Evolutionary conservation across 2,113 vertebrate genomes (phyloP), one percentile per base, ranked within the genome.

Genomic region (Python bivittatus): DNA sequence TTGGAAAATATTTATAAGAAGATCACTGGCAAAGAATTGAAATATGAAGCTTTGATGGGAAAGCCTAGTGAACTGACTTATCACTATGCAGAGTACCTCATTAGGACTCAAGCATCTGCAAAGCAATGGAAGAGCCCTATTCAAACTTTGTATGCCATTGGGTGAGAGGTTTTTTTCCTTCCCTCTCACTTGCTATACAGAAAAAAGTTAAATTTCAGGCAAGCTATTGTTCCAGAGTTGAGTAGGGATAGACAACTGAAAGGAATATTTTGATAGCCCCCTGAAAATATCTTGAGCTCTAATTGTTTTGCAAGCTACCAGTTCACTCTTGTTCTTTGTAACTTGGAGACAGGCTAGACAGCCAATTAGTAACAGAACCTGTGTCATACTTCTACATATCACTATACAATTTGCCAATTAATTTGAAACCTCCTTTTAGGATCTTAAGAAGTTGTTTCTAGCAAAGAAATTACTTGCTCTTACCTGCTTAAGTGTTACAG

Each of bases 1-100:
- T 94, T 99, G 97, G 98, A 99, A 96, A 98, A 98, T 48, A 98
- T 98, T 92, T 99, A 98, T 97, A 98, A 98, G 97, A 99, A 98
- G 96, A 96, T 99, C 94, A 98, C 98, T 1, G 98, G 98, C 29
- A 97, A 90, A n/a, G 98, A 98, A 0, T 95, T 99, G 94, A 98
- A 98, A 94, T 99, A 99, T 0, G 97, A 98, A 89, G 97, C 95
- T 0, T 56, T 99, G 85, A 97, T 99, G 96, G 99, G 99, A 84
- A 99, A 99, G 56, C 99, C 98, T 33, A 98, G 98, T n/a, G 96
- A 98, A 91, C 88, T 99, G 89, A 99, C 98, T 0, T 99, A 99
- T 95, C 98, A 98, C 91, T 98, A 98, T 0, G 98, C 98, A 0
- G 98, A 99, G 89, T 97, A 98, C 95, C 98, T 99, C 88, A 97